These are phyloP conservation scores for Lacanobia oleracea DNA, from an alignment of 2,888 invertebrate genomes.

Conservation along the genomic window DNA sequence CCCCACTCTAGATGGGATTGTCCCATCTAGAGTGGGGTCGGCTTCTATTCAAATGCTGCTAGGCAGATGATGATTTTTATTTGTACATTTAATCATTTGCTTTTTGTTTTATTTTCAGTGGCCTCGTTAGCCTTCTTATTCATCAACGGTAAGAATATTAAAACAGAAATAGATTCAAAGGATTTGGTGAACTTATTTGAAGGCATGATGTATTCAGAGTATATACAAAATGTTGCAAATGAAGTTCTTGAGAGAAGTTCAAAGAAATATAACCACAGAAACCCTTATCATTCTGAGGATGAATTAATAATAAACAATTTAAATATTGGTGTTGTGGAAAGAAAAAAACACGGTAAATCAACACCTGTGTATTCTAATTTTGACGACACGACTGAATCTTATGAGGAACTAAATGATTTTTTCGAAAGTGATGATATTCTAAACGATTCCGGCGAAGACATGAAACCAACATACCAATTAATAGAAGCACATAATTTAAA, in stretches of 20 bases:
- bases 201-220: conserved; percentile 54
- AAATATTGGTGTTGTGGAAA: conserved; percentile 13
- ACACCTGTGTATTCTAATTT: too few relatives aligned
- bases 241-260: conserved; percentile 58
- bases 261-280: conserved; percentile 60
- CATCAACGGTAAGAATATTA: conserved; percentile 63
- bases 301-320: conserved; percentile 52
- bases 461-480: background rate
- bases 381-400: conserved; percentile 3
- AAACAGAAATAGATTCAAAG: conserved; percentile 72
- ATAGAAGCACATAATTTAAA: background rate
- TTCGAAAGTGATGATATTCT: conserved; percentile 59
- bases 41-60: too few relatives aligned
- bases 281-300: conserved; percentile 80
- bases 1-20: too few relatives aligned
- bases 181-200: conserved; percentile 69
- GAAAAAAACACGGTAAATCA: background rate
- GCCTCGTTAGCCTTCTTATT: conserved; percentile 27
- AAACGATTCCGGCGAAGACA: conserved; percentile 35
- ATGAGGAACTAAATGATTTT: conserved; percentile 70
- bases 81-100: background rate
- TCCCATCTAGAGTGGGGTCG: too few relatives aligned
- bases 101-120: conserved; percentile 37
- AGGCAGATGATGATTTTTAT: background rate
- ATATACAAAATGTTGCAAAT: conserved; percentile 60